These are phyloP conservation scores for Thomomys bottae DNA, from an alignment of 2,113 vertebrate genomes.

Conservation along the genomic window DNA sequence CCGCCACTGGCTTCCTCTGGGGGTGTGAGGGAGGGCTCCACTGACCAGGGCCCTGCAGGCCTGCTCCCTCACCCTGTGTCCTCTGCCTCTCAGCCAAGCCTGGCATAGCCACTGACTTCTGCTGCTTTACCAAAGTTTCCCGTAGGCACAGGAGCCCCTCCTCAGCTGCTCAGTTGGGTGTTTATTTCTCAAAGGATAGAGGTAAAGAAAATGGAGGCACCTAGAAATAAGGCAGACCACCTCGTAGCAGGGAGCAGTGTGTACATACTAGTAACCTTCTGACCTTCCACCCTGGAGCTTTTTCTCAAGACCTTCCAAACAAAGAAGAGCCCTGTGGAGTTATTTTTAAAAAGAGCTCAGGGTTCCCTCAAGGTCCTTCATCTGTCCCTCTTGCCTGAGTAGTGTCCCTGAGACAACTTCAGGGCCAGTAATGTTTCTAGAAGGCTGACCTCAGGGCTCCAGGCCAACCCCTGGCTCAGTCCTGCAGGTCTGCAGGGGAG, in stretches of 20 bases:
- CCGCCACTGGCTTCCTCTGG: conserved; percentile 86
- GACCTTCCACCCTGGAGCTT: neutral
- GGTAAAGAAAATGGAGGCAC: neutral
- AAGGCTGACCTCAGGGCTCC: neutral
- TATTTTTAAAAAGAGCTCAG: conserved; percentile 54
- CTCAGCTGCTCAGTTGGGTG: neutral
- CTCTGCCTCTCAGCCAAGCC: accelerated
- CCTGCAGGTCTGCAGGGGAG: neutral
- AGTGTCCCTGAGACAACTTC: neutral
- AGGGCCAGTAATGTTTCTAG: neutral
- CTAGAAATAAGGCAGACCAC: neutral
- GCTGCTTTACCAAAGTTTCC: neutral
- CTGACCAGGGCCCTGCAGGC: conserved; percentile 52
- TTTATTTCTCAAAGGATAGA: neutral
- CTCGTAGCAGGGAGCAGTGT: neutral
- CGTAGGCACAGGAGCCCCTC: neutral
- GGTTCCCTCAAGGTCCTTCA: neutral
- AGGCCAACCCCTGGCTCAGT: neutral
- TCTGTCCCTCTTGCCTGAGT: neutral
- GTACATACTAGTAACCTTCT: neutral
- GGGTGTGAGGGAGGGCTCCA: conserved; percentile 73
- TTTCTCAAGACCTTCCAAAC: neutral
- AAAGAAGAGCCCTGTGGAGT: neutral
- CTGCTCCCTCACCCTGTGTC: neutral
- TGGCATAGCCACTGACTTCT: neutral